A percentile compares a stretch with the other conserved stretches of the same genome.
Conservation (phyloP, 1,140 invertebrate species). For the Oncopodura yosiiana region DNA sequence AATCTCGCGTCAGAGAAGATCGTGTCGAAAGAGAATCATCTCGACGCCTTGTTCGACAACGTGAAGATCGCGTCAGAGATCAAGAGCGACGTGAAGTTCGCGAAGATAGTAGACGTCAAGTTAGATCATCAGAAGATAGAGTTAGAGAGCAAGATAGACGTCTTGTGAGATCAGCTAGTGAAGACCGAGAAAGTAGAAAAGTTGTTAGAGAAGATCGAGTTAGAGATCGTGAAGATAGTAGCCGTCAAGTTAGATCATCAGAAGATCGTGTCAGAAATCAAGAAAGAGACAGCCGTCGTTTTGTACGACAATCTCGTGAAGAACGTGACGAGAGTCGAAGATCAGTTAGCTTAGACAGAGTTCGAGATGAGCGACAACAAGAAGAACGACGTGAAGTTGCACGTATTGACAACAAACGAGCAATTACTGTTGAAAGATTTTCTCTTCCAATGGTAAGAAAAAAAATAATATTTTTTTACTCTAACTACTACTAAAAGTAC, state of each 20-base stretch:
- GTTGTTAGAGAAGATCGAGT: constrained; percentile 15
- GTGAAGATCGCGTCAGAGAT: background rate
- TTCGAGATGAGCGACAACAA: background rate
- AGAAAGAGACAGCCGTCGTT: background rate
- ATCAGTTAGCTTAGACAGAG: background rate
- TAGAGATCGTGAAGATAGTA: constrained; percentile 2
- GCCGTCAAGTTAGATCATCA: too few relatives aligned
- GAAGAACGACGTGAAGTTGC: background rate
- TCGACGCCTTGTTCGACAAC: constrained; percentile 15
- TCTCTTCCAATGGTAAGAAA: background rate
- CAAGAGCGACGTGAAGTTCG: background rate
- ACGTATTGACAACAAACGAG: background rate
- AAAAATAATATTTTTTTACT: constrained; percentile 3
- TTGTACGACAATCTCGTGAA: constrained; percentile 5
- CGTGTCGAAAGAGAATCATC: background rate
- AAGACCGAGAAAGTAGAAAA: constrained; percentile 3
- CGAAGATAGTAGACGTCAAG: background rate
- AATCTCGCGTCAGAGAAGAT: too few relatives aligned
- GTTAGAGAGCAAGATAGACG: background rate
- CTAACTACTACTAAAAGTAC: background rate
- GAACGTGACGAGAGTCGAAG: background rate
- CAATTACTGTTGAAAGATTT: constrained; percentile 2
- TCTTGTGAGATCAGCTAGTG: too few relatives aligned
- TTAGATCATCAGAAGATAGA: background rate
- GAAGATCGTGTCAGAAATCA: constrained; percentile 4